Percentiles rank a stretch among this genome's conserved stretches.
Evolutionary conservation across 2,797 vertebrate genomes (phyloP).

Genomic region (Epinephelus malabaricus): DNA sequence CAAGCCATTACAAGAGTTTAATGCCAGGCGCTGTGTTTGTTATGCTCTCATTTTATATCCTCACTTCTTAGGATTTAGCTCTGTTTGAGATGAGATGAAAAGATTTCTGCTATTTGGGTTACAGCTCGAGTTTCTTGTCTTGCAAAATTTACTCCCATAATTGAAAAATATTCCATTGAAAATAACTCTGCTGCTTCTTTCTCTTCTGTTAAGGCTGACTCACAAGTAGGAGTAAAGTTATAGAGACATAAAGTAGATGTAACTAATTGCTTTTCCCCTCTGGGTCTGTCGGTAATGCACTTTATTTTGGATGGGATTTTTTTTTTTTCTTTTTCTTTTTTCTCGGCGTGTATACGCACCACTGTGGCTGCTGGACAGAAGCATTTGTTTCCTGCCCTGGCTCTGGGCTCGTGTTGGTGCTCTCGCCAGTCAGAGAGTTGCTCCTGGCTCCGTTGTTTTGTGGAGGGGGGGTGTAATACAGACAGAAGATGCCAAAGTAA

Average conservation of each 20-base stretch:
- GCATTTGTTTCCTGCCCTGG: constrained; percentile 49
- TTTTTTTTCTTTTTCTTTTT: constrained; percentile 5
- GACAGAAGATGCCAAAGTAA: constrained; percentile 62
- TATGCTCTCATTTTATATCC: constrained; percentile 61
- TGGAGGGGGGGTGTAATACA: constrained; percentile 25
- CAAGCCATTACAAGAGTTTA: constrained; percentile 79
- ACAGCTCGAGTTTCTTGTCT: constrained; percentile 43
- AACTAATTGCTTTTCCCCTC: constrained; percentile 40
- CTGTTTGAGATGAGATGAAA: constrained; percentile 59
- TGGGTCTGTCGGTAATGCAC: constrained; percentile 18
- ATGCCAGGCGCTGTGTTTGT: constrained; percentile 67
- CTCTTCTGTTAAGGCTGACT: constrained; percentile 18
- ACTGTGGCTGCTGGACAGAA: constrained; percentile 52
- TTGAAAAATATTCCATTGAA: constrained; percentile 45
- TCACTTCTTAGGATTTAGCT: constrained; percentile 58
- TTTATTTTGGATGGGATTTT: constrained; percentile 35
- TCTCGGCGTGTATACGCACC: background rate
- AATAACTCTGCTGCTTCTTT: constrained; percentile 25
- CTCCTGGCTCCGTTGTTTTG: constrained; percentile 38
- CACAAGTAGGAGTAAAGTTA: constrained; percentile 22
- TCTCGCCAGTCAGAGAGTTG: constrained; percentile 49
- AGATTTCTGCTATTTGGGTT: constrained; percentile 57
- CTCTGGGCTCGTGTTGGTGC: constrained; percentile 32
- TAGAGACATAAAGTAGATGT: constrained; percentile 35
- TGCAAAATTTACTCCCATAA: constrained; percentile 43